These are phyloP conservation scores for Nestor notabilis DNA, from an alignment of 2,113 vertebrate species.

Conservation along the genomic window DNA sequence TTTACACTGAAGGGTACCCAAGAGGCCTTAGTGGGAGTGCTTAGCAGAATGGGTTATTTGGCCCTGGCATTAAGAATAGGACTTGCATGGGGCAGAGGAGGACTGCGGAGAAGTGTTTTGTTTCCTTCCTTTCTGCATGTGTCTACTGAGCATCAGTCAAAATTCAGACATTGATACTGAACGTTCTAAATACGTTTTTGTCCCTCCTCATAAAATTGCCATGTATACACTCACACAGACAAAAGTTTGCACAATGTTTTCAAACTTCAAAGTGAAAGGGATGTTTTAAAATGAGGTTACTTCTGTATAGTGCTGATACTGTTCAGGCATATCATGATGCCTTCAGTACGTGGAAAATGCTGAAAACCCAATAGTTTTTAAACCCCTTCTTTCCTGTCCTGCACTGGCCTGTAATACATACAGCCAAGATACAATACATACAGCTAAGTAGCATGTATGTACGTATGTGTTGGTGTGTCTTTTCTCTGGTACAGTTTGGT, in stretches of 20 bases:
- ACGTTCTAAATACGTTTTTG: neutral
- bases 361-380: neutral
- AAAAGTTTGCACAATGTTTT: neutral
- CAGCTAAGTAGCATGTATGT: neutral
- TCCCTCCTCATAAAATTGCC: neutral
- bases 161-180: neutral
- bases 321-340: neutral
- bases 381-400: neutral
- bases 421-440: neutral
- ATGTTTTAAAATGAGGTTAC: neutral
- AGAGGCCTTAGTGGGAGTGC: neutral
- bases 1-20: neutral
- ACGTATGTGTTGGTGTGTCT: neutral
- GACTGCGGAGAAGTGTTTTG: neutral
- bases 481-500: neutral
- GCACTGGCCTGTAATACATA: neutral
- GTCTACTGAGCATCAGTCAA: neutral
- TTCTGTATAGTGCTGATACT: neutral
- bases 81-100: neutral
- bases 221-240: neutral
- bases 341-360: neutral
- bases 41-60: neutral
- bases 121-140: neutral
- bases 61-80: neutral
- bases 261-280: neutral